These are phyloP conservation scores for Hozukius guyotensis DNA, from an alignment of 2,797 vertebrate genomes.

Conservation along the genomic window DNA sequence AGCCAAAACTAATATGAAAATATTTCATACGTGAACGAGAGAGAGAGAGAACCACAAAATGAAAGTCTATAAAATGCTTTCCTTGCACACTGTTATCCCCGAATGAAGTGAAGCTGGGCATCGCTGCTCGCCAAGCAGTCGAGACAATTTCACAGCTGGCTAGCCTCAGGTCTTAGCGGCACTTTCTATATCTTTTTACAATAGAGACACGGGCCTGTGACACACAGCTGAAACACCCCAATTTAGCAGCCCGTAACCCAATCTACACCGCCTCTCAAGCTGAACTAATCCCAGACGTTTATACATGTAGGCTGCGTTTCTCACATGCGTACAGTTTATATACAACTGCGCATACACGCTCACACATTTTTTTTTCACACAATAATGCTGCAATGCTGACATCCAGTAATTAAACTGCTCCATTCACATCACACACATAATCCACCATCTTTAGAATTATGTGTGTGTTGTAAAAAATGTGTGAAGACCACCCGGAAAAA, in stretches of 20 bases:
- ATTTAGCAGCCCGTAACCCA: conserved; percentile 66
- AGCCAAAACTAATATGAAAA: conserved; percentile 70
- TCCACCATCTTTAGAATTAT: conserved; percentile 39
- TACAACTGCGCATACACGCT: conserved; percentile 5
- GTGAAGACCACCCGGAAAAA: background rate
- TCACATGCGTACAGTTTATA: conserved; percentile 37
- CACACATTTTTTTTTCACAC: background rate
- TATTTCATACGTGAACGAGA: conserved; percentile 45
- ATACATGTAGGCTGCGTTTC: conserved; percentile 46
- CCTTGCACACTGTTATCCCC: conserved; percentile 67
- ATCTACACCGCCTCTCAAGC: conserved; percentile 62
- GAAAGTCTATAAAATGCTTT: conserved; percentile 68
- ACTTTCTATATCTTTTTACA: conserved; percentile 72
- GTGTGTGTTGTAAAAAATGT: background rate
- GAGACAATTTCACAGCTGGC: conserved; percentile 81
- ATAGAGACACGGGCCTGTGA: conserved; percentile 62
- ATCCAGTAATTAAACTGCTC: conserved; percentile 55
- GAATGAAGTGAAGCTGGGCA: conserved; percentile 64
- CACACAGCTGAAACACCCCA: conserved; percentile 66
- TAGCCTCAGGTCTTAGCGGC: conserved; percentile 75
- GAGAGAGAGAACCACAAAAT: conserved; percentile 40
- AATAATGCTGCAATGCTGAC: conserved; percentile 9
- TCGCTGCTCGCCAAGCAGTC: conserved; percentile 58
- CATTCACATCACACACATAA: conserved; percentile 42
- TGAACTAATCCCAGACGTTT: conserved; percentile 73